Evolutionary conservation across 1,140 invertebrate genomes (phyloP).

Genomic region (Campoletis sonorensis): DNA sequence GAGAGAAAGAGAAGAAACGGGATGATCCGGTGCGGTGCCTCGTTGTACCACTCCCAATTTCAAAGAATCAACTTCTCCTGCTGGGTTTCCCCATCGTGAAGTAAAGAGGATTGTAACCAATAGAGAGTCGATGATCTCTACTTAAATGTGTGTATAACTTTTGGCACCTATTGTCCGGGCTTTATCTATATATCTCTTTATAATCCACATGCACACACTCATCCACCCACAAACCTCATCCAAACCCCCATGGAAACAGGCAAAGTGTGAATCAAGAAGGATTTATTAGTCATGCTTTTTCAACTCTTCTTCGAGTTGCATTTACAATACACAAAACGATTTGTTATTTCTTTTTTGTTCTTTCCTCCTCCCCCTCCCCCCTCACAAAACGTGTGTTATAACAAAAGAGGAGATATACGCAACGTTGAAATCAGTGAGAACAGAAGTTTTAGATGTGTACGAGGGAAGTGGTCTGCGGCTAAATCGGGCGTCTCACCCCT

Average conservation of each 20-base stretch:
- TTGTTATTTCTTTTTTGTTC: neutral
- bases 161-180: too few species aligned
- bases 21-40: conserved; percentile 34
- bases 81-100: conserved; percentile 22
- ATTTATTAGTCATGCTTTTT: conserved; percentile 26
- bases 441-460: neutral
- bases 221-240: too few species aligned
- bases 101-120: conserved; percentile 13
- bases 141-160: neutral
- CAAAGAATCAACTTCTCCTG: conserved; percentile 6
- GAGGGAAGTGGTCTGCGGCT: conserved; percentile 43
- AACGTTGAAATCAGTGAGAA: neutral
- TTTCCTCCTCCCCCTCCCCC: too few species aligned
- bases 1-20: conserved; percentile 8
- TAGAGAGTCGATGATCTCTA: conserved; percentile 33
- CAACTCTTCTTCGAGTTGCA: neutral
- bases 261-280: neutral
- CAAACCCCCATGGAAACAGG: neutral
- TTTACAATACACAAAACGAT: neutral
- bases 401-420: neutral
- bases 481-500: conserved; percentile 29
- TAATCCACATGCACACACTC: too few species aligned
- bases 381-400: neutral
- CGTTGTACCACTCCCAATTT: conserved; percentile 37
- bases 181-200: too few species aligned